A percentile compares a stretch with the other conserved stretches of the same genome.
phyloP scores from a whole-genome alignment of 2,888 invertebrate species.

The Ochropleura leucogaster region DNA sequence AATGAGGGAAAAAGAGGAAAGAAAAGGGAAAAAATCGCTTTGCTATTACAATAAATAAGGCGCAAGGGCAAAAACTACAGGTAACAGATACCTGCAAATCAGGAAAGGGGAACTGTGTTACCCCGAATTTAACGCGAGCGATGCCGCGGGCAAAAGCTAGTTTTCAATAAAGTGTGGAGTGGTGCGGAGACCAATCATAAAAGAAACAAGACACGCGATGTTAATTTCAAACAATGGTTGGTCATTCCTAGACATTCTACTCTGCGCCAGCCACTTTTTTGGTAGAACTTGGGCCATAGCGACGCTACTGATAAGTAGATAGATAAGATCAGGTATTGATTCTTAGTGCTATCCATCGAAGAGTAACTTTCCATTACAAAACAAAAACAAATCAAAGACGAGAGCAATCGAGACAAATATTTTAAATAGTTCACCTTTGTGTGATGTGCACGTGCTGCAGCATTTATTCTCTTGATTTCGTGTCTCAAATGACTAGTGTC shows the following conservation, averaged over 20 bases:
- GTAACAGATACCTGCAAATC: no score
- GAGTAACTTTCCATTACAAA: background rate
- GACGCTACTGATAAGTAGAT: background rate
- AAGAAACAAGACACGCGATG: background rate
- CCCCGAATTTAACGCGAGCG: no score
- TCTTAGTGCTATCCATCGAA: background rate
- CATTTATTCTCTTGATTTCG: slow-evolving; percentile 83
- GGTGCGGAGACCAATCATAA: background rate
- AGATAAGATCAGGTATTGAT: background rate
- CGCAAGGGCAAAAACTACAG: no score
- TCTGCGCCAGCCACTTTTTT: background rate
- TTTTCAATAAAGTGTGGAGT: background rate
- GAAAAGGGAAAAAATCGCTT: no score
- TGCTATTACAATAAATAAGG: no score
- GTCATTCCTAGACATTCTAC: background rate
- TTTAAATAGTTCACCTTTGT: slow-evolving; percentile 66
- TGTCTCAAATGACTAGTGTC: slow-evolving; percentile 76
- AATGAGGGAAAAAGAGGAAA: no score
- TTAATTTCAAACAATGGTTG: background rate
- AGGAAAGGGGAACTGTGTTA: no score
- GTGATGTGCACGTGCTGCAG: slow-evolving; percentile 72
- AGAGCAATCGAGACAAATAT: background rate
- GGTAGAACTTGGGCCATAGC: background rate
- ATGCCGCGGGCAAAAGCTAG: no score
- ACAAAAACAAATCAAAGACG: background rate